Base-by-base conservation (phyloP, 1,140 invertebrate genomes). In the Drosophila cardini region DNA sequence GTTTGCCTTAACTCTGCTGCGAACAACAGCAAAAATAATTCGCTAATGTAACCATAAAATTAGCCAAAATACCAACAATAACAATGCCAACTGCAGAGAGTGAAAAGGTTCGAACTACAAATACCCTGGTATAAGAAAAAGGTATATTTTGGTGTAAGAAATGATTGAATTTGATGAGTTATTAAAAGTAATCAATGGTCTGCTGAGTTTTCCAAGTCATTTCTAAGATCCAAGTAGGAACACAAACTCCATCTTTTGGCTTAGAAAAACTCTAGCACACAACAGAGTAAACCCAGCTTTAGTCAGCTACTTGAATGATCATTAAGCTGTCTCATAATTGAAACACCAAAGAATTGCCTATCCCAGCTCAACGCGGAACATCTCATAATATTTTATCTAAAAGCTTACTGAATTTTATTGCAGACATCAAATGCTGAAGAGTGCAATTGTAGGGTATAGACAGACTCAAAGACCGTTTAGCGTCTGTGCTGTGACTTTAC, bases 1-100 rank as follows among this genome's bases (percentile, higher is more conserved):
- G 73, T 78, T 77, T 77, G 76, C 36, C 63, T 80, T 76, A 74
- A 65, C 65, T 43, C 61, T 69, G 73, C 79, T 63, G 57, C 53
- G 70, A 86, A 65, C 53, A 68, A 52, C 62, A 81, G 68, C 69
- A 70, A 87, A 87, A 78, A 86, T 87, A 82, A 87, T 86, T 87
- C 78, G 56, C 82, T 86, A 87, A 82, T 86, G 82, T 78, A 73
- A 70, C 72, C 82, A 87, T 78, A 76, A 87, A 82, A 82, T 78
- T 61, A 46, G 56, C 40, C 52, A 53, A 76, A 87, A 67, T 42
- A 69, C 52, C 42, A 73, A 71, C 18, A 63, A 52, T 7, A 73
- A 71, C 18, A 63, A 52, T 7, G 16, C 11, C 30, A 36, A 62
- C 18, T 48, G 34, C 60, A 62, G 15, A 2, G 0, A 21, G 16